Evolutionary conservation across 2,797 vertebrate genomes (phyloP), one percentile per base, ranked within the genome.

Genomic region (Hydrophis major): DNA sequence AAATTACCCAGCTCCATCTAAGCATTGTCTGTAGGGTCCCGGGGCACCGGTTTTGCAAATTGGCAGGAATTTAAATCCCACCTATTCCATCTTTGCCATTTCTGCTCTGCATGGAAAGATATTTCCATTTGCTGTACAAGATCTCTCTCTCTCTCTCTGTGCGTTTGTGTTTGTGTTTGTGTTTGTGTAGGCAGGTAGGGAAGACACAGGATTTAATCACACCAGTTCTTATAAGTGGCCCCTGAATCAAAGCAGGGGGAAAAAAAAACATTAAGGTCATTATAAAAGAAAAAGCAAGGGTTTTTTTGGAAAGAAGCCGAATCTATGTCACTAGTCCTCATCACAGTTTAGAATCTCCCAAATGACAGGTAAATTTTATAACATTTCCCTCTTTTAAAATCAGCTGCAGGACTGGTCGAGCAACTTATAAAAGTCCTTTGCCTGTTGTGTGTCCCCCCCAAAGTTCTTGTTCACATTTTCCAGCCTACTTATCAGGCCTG

Each of bases 61-160:
- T 74, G 89, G 89, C 91, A 90, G 91, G 91, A 83, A 83, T 90
- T 94, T 90, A 90, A 92, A 92, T 56, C 32, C 89, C 86, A 92
- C 66, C 57, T 90, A 50, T 53, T 90, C 66, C 91, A 88, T 74
- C 61, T 90, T 88, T 61, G 89, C 83, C 91, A 63, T 66, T 56
- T 60, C 7, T 0, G 89, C 32, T 47, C 47, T 28, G 4, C 32
- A n/a, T 12, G 25, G 56, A 55, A 61, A 55, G 1, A 14, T 32
- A 25, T 55, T 2, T 74, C n/a, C 27, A 2, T 93, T 83, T 55
- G 56, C 28, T 60, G 18, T 27, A 14, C 4, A 90, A 25, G 60
- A 12, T 13, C 18, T 56, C 55, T 55, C 55, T 13, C 55, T 55
- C 55, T 66, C 27, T 63, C 4, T 13, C 4, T 18, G 4, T 59